phyloP scores from a whole-genome alignment of 1,140 invertebrate species.

The Sycophila sp. region DNA sequence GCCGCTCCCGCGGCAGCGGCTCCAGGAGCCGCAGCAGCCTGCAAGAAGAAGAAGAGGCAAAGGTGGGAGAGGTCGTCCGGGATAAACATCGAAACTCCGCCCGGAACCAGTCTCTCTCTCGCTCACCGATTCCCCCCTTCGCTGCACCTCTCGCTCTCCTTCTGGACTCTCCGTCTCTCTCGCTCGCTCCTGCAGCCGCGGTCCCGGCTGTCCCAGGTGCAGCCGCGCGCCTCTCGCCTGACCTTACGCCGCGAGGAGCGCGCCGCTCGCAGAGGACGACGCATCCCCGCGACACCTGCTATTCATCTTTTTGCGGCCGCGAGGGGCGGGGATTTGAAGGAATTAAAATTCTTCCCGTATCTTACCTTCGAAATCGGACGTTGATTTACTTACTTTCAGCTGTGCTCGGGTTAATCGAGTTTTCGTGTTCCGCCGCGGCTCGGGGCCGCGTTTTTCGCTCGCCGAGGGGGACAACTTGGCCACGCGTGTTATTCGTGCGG shows the following conservation, averaged over 20 bases:
- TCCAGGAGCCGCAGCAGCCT: constrained; percentile 34
- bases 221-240: neutral
- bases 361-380: constrained; percentile 31
- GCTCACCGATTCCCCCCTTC: too few species aligned
- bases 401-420: constrained; percentile 37
- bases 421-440: constrained; percentile 21
- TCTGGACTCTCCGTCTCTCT: constrained; percentile 45
- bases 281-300: constrained; percentile 26
- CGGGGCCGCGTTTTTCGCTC: neutral
- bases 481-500: too few species aligned
- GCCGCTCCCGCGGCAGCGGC: constrained; percentile 18
- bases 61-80: constrained; percentile 62
- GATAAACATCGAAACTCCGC: constrained; percentile 67
- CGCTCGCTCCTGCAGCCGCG: constrained; percentile 26
- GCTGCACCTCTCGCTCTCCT: constrained; percentile 46
- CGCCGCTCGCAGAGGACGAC: neutral
- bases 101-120: constrained; percentile 63
- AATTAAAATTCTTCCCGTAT: constrained; percentile 37
- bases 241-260: neutral
- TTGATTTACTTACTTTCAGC: constrained; percentile 33
- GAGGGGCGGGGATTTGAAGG: neutral
- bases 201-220: neutral
- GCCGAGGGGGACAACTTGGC: too few species aligned
- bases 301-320: constrained; percentile 19
- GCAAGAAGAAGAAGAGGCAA: constrained; percentile 41